These are phyloP conservation scores for Turritopsis rubra DNA, from an alignment of 30 jellyfish, hydroid and myxozoan species.

Conservation along the genomic window DNA sequence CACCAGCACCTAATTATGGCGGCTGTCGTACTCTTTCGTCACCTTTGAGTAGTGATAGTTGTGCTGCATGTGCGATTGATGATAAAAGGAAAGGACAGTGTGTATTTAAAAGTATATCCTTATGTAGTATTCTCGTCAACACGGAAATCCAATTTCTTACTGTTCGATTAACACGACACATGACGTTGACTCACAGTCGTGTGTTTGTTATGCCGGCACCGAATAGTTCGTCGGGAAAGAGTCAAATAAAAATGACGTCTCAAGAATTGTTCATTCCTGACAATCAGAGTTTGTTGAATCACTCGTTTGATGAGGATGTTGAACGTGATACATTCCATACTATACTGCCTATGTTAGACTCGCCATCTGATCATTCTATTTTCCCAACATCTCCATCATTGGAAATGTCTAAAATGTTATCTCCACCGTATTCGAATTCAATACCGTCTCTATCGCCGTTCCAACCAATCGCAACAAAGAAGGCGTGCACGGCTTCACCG, in stretches of 20 bases:
- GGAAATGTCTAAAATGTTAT: conserved; percentile 54
- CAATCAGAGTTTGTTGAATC: background rate
- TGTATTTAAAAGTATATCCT: conserved; percentile 17
- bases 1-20: background rate
- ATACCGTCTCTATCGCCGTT: conserved; percentile 75
- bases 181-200: conserved; percentile 12
- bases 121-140: conserved; percentile 13
- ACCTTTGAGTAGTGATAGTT: conserved; percentile 12
- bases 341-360: conserved; percentile 59
- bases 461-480: conserved; percentile 43
- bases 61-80: conserved; percentile 28
- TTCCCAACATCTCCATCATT: conserved; percentile 65
- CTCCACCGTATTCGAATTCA: conserved; percentile 57
- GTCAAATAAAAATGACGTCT: background rate
- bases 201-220: conserved; percentile 23
- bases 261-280: background rate
- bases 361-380: conserved; percentile 73
- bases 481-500: conserved; percentile 21
- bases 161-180: conserved; percentile 11
- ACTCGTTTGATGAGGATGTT: conserved; percentile 17
- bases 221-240: background rate
- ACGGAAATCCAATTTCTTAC: conserved; percentile 5
- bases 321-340: conserved; percentile 22
- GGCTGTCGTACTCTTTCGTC: conserved; percentile 19
- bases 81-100: conserved; percentile 16